A percentile compares a stretch with the other conserved stretches of the same genome.
Evolutionary conservation across 2,888 invertebrate genomes (phyloP).

Genomic region (Molanna angustata): DNA sequence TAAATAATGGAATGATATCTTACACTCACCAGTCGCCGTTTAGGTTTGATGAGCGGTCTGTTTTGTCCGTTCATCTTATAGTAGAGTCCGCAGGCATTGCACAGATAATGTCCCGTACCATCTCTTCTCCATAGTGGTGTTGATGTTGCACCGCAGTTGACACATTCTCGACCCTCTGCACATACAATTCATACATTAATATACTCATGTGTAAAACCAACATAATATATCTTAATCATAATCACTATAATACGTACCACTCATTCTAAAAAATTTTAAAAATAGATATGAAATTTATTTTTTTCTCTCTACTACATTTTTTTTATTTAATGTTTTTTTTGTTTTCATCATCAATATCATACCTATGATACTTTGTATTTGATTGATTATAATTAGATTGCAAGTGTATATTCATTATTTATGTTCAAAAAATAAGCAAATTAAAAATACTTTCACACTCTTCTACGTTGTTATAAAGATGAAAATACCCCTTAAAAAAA

Average conservation of each 20-base stretch:
- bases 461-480: too few relatives aligned
- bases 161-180: conserved; percentile 94
- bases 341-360: too few relatives aligned
- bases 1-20: conserved; percentile 35
- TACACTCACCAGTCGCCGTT: conserved; percentile 98
- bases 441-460: too few relatives aligned
- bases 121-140: conserved; percentile 98
- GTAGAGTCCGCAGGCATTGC: conserved; percentile 99
- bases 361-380: too few relatives aligned
- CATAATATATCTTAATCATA: too few relatives aligned
- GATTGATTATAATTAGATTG: too few relatives aligned
- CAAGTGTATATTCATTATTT: too few relatives aligned
- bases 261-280: neutral
- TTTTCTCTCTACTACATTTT: neutral
- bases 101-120: conserved; percentile 96
- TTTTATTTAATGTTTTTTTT: neutral
- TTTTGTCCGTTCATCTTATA: conserved; percentile 99
- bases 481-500: too few relatives aligned
- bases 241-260: too few relatives aligned
- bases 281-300: neutral
- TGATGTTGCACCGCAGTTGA: conserved; percentile 98
- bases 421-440: too few relatives aligned
- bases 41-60: conserved; percentile 97
- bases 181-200: too few relatives aligned
- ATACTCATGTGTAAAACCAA: too few relatives aligned